These are phyloP conservation scores for Cataglyphis cursor DNA, from an alignment of 2,888 invertebrate species.

Conservation along the genomic window DNA sequence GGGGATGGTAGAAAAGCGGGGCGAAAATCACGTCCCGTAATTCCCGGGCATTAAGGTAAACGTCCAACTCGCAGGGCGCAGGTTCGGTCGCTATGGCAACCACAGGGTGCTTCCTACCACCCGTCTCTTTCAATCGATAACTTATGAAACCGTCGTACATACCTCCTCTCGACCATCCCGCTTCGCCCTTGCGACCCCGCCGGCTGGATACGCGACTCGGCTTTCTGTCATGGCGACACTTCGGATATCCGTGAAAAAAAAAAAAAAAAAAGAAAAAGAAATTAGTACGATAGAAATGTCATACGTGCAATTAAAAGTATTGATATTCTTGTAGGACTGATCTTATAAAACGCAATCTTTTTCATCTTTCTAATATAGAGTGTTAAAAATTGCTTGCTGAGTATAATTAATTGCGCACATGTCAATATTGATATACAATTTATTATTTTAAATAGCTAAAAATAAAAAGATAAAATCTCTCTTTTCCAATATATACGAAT, in stretches of 20 bases:
- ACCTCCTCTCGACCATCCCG: slow-evolving; percentile 51
- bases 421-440: background rate
- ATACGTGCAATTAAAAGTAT: background rate
- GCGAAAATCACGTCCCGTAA: slow-evolving; percentile 86
- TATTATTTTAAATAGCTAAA: slow-evolving; percentile 18
- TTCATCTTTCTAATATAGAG: background rate
- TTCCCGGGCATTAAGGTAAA: slow-evolving; percentile 86
- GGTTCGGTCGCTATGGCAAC: slow-evolving; percentile 83
- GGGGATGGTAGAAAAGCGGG: slow-evolving; percentile 61
- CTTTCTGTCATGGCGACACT: slow-evolving; percentile 73
- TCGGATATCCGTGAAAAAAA: slow-evolving; percentile 10
- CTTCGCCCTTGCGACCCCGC: slow-evolving; percentile 32
- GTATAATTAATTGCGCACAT: background rate
- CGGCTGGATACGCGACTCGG: slow-evolving; percentile 68
- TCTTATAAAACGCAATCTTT: background rate
- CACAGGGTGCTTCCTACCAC: slow-evolving; percentile 66
- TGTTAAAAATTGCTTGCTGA: background rate
- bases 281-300: background rate
- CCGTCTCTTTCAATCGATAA: slow-evolving; percentile 85
- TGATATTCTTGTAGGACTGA: background rate
- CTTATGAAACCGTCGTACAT: slow-evolving; percentile 84
- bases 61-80: slow-evolving; percentile 82
- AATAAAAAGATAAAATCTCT: slow-evolving; percentile 5
- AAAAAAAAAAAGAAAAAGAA: background rate
- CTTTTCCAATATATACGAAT: background rate